phyloP scores from a whole-genome alignment of 2,797 vertebrate species.

The Botia almorhae region DNA sequence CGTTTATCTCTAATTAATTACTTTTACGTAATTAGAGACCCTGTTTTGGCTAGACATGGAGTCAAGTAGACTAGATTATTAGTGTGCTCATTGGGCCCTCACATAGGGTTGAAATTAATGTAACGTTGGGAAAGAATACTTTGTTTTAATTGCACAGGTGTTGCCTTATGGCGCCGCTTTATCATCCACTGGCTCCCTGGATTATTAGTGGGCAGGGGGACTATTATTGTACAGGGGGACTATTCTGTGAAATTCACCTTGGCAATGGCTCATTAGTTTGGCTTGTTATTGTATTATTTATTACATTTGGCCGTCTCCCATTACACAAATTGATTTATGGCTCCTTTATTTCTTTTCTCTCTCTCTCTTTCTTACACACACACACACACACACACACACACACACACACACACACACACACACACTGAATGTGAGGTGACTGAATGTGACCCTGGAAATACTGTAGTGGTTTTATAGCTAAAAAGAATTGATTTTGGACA shows the following conservation, averaged over 20 bases:
- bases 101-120: conserved; percentile 99
- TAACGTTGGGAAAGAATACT: conserved; percentile 92
- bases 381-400: conserved; percentile 20
- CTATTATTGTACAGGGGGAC: conserved; percentile 83
- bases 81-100: conserved; percentile 96
- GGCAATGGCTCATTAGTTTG: conserved; percentile 99
- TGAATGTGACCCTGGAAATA: conserved; percentile 45
- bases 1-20: conserved; percentile 99
- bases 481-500: conserved; percentile 27
- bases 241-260: conserved; percentile 93
- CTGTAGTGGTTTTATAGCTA: conserved; percentile 30
- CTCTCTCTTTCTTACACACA: background rate
- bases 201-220: conserved; percentile 87
- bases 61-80: conserved; percentile 99
- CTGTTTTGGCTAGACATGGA: conserved; percentile 95
- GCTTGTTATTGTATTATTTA: conserved; percentile 99
- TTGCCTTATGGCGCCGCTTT: conserved; percentile 99
- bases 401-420: conserved; percentile 6
- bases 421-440: conserved; percentile 31
- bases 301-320: conserved; percentile 95
- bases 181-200: conserved; percentile 94
- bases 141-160: conserved; percentile 99
- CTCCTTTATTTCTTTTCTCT: conserved; percentile 69
- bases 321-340: conserved; percentile 99
- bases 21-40: conserved; percentile 99